Base-by-base conservation (phyloP, 2,888 invertebrate genomes). In the Timema cristinae region DNA sequence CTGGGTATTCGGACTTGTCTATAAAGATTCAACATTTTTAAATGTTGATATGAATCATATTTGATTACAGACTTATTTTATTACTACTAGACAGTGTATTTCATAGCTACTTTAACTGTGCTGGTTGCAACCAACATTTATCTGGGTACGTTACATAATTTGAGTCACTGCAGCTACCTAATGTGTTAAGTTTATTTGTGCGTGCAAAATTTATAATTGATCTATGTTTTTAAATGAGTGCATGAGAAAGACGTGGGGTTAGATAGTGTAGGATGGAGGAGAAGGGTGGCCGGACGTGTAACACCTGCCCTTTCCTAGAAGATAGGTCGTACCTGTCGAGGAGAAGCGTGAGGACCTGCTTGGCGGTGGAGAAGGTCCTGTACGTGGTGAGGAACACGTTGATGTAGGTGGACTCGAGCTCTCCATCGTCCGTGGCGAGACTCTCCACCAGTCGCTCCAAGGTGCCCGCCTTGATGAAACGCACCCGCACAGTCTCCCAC, bases 401-500 rank as follows among this genome's bases (percentile, higher is more conserved):
- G 83, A 98, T 95, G 83, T 98, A 97, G 51, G 97, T 96, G 74
- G 97, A 97, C 85, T 99, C 98, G 78, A 98, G 87, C 83, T 97
- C 97, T 66, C 97, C 97, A 79, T 95, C 93, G 82, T 97, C 97
- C 72, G 95, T 94, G 75, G 95, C 93, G 77, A 98, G 85, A 73
- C 95, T 94, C 83, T 97, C 97, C 72, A 99, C 95, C 76, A 99
- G 87, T 79, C 93, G 91, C 80, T 94, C 92, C 77, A 98, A 88
- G 5, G 97, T 96, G 71, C 97, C 99, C 15, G 97, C 97, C 85
- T 98, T 98, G 77, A 99, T 90, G 81, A 96, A 94, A 73, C 95
- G 90, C 75, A 97, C 95, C 76, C 95, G 89, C 76, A 97, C 95
- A 59, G 97, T 97, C 85, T 98, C 97, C 99, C 99, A 99, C 89